These are phyloP conservation scores for Hydra vulgaris DNA, from an alignment of 30 jellyfish, hydroid and myxozoan genomes.

Conservation along the genomic window DNA sequence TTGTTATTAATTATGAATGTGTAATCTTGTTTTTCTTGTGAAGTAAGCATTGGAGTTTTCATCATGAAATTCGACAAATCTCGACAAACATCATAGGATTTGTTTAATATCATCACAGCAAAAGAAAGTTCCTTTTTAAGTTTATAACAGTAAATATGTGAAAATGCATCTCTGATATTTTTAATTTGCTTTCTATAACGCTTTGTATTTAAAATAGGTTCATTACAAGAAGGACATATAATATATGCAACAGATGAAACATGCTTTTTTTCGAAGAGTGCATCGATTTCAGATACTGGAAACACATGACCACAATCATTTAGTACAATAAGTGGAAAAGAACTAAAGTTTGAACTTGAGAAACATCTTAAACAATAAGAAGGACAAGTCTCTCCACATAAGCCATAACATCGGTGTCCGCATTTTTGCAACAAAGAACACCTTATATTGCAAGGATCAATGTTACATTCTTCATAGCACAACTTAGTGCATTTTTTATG, in stretches of 20 bases:
- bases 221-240: slow-evolving; percentile 13
- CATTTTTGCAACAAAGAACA: slow-evolving; percentile 24
- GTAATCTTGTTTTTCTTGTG: neutral
- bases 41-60: neutral
- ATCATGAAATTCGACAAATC: neutral
- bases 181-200: neutral
- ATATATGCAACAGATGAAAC: neutral
- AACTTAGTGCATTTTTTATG: slow-evolving; percentile 31
- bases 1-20: neutral
- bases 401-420: slow-evolving; percentile 38
- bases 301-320: neutral
- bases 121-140: neutral
- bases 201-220: neutral
- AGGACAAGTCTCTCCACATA: slow-evolving; percentile 63
- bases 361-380: slow-evolving; percentile 30
- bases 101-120: neutral
- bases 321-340: neutral
- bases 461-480: slow-evolving; percentile 36
- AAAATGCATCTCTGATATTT: neutral
- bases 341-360: no score
- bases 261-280: neutral
- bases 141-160: neutral
- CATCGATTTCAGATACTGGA: neutral
- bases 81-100: neutral
- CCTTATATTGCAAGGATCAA: slow-evolving; percentile 45